phyloP scores from a whole-genome alignment of 2,888 invertebrate species.

The Tetragonisca angustula region DNA sequence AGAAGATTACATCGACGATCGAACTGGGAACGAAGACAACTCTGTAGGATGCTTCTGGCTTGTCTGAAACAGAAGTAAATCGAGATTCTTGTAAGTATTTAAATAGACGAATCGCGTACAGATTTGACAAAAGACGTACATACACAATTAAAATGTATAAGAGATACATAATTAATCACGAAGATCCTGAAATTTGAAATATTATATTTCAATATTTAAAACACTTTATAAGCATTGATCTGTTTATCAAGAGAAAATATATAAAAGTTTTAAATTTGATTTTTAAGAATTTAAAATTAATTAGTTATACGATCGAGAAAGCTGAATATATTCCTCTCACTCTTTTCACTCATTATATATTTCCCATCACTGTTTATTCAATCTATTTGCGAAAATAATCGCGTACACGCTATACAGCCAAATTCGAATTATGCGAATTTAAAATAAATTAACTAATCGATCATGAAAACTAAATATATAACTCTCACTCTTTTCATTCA shows the following conservation, averaged over 20 bases:
- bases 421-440: too few relatives aligned
- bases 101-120: neutral
- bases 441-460: neutral
- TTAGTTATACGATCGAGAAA: neutral
- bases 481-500: neutral
- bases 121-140: too few relatives aligned
- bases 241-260: too few relatives aligned
- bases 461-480: neutral
- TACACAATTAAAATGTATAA: too few relatives aligned
- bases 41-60: conserved; percentile 10
- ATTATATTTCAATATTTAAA: too few relatives aligned
- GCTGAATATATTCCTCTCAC: neutral
- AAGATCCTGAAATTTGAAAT: too few relatives aligned
- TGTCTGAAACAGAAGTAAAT: conserved; percentile 16
- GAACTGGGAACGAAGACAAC: neutral
- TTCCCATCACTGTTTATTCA: neutral
- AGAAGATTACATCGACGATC: conserved; percentile 25
- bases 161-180: too few relatives aligned
- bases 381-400: neutral
- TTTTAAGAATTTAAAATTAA: too few relatives aligned
- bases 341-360: neutral
- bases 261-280: too few relatives aligned
- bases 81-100: neutral
- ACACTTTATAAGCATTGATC: too few relatives aligned
- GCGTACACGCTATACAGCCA: too few relatives aligned